Base-by-base conservation (phyloP, 1,140 invertebrate genomes). In the Hirudo medicinalis region DNA sequence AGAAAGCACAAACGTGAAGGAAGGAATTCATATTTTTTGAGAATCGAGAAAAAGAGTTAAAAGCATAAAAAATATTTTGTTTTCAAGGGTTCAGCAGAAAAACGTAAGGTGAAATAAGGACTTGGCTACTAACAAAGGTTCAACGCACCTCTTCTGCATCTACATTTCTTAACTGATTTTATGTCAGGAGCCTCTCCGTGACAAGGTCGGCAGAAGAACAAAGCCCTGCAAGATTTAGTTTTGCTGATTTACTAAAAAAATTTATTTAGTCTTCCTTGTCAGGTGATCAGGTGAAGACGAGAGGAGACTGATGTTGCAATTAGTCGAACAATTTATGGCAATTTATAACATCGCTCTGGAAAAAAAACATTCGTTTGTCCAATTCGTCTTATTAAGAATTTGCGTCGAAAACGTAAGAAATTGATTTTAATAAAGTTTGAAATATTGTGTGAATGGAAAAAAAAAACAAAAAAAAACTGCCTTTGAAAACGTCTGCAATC, bases 141-240 rank as follows among this genome's bases (percentile, higher is more conserved):
- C 57, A 72, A 80, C 94, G 97, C 90, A 98, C 95, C 93, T 87
- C 97, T 97, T 91, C 97, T 96, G 87, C 97, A 99, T 86, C 97
- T 97, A 88, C 97, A 99, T 82, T 99, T 99, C 86, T 98, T 99
- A 80, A 99, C 99, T 74, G 97, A 86, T 43, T 94, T 94, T 82
- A 97, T 94, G 82, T 99, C 96, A 81, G 91, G 93, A 77, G 97
- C 93, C 78, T 98, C 92, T 74, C 95, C 92, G 82, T 99, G 97
- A 82, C 97, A 99, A 71, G 91, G 92, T 84, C 97, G 97, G 85
- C 97, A 99, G 84, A 97, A 99, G 84, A 92, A 97, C 90, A 94
- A 97, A 70, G 96, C 97, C 82, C 96, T 99, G 84, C 70, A 88
- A 86, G 43, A 49, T 49, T 49, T 49, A 49, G 3, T 8, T 49